Base-by-base conservation (phyloP, 2,888 invertebrate species). In the Trichogramma evanescens region DNA sequence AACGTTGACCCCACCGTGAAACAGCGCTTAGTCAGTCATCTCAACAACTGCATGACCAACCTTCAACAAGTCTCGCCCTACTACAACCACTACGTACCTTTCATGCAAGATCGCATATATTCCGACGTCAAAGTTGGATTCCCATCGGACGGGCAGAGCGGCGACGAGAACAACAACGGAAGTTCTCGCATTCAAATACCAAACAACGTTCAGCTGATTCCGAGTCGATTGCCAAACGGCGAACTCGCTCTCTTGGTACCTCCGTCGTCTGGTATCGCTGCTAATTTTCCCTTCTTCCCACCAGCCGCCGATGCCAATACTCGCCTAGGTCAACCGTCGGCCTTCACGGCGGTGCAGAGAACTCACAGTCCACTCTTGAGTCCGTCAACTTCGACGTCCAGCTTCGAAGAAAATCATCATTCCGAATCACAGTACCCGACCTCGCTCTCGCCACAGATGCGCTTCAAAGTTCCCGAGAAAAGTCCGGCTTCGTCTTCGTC, bases 341-440 rank as follows among this genome's bases (percentile, higher is more conserved):
- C 80, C 0, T 80, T 80, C 64, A 79, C 79, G 1, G 74, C 78
- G 0, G 78, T 79, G 4, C 74, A 76, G 46, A 79, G 78, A 69
- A 61, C 61, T 4, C 81, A 82, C 61, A 89, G 88, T 71, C 89
- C 89, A 0, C 86, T 89, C 0, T 71, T 87, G 9, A 89, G 89
- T 69, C 89, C 89, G 0, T 77, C 87, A 13, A 87, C 87, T 0
- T 87, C 88, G 50, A 85, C 85, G 50, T 87, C 87, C 5, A 86
- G 87, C 55, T 85, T 84, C 66, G 80, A 80, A 46, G 83, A 82
- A 9, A 76, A 71, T 40, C 74, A 79, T 49, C 82, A 84, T 4
- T 82, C 83, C 0, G 80, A 80, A 10, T 26, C 26, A 26, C 68
- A 65, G 7, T 71, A 70, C 59, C 71, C 70, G 4, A 69, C 68